These are phyloP conservation scores for Pimephales promelas DNA, from an alignment of 2,113 vertebrate species.

Conservation along the genomic window DNA sequence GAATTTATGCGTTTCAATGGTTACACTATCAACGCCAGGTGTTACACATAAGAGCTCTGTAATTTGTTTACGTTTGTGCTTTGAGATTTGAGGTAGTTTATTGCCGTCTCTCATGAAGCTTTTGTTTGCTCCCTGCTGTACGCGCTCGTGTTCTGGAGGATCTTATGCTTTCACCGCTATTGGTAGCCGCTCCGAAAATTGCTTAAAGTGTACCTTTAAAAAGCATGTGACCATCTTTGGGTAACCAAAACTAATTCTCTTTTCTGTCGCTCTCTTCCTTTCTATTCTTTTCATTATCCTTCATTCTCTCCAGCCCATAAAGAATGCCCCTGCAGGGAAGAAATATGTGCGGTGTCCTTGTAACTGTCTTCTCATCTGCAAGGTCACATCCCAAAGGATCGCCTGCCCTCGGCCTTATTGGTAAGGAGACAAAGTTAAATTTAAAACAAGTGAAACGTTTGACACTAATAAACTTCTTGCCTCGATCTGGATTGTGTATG, in stretches of 20 bases:
- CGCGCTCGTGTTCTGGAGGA: too few relatives aligned
- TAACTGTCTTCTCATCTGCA: slow-evolving; percentile 92
- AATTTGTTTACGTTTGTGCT: too few relatives aligned
- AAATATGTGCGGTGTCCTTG: slow-evolving; percentile 91
- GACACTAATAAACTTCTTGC: background rate
- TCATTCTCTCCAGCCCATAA: slow-evolving; percentile 83
- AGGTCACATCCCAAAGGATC: slow-evolving; percentile 89
- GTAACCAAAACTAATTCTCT: slow-evolving; percentile 17
- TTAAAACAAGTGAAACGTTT: background rate
- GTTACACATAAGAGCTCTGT: too few relatives aligned
- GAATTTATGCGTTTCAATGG: too few relatives aligned
- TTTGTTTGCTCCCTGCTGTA: too few relatives aligned
- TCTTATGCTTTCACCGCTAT: too few relatives aligned
- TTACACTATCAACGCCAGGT: too few relatives aligned
- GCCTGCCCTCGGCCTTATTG: slow-evolving; percentile 89
- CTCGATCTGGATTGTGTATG: background rate
- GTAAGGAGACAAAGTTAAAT: slow-evolving; percentile 68
- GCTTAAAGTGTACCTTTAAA: too few relatives aligned
- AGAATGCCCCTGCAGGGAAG: slow-evolving; percentile 90
- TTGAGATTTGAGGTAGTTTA: too few relatives aligned
- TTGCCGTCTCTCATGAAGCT: too few relatives aligned
- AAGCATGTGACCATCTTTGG: background rate
- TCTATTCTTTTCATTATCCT: slow-evolving; percentile 14
- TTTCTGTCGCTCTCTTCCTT: slow-evolving; percentile 4
- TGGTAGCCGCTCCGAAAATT: too few relatives aligned